These are phyloP conservation scores for Calameuta filiformis DNA, from an alignment of 2,888 invertebrate genomes.

Conservation along the genomic window DNA sequence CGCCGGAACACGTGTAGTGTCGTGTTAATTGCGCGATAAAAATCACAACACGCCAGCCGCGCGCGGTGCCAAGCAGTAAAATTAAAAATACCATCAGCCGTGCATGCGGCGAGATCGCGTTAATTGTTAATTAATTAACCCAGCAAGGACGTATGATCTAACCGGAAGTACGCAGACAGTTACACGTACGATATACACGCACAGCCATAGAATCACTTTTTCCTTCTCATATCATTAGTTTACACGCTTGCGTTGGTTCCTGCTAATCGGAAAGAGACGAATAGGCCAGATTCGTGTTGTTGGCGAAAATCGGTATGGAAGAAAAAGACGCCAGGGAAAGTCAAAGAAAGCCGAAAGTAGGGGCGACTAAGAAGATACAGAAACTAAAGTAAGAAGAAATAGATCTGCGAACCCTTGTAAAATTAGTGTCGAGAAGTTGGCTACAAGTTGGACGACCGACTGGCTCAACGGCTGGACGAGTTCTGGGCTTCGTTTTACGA, in stretches of 20 bases:
- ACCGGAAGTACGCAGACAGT: not conserved
- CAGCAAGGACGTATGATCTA: not conserved
- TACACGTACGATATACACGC: not conserved
- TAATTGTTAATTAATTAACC: slow-evolving; percentile 53
- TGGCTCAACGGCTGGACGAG: not conserved
- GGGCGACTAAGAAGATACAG: not conserved
- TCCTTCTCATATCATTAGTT: not conserved
- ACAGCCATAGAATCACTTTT: not conserved
- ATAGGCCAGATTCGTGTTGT: not conserved
- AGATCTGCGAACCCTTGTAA: not conserved
- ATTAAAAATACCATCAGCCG: slow-evolving; percentile 37
- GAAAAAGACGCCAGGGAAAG: not conserved
- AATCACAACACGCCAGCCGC: slow-evolving; percentile 60
- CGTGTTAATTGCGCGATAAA: slow-evolving; percentile 66
- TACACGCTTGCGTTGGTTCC: not conserved
- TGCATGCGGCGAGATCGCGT: slow-evolving; percentile 35
- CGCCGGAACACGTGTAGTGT: slow-evolving; percentile 59
- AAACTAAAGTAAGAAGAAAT: not conserved
- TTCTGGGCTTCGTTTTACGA: slow-evolving; percentile 55
- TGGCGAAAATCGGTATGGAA: not conserved
- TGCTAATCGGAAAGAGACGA: not conserved
- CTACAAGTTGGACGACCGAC: not conserved
- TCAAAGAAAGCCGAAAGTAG: slow-evolving; percentile 8
- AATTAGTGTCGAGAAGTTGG: not conserved
- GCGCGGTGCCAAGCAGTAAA: slow-evolving; percentile 33